Evolutionary conservation across 2,888 invertebrate genomes (phyloP).

Genomic region (Limnephilus rhombicus): DNA sequence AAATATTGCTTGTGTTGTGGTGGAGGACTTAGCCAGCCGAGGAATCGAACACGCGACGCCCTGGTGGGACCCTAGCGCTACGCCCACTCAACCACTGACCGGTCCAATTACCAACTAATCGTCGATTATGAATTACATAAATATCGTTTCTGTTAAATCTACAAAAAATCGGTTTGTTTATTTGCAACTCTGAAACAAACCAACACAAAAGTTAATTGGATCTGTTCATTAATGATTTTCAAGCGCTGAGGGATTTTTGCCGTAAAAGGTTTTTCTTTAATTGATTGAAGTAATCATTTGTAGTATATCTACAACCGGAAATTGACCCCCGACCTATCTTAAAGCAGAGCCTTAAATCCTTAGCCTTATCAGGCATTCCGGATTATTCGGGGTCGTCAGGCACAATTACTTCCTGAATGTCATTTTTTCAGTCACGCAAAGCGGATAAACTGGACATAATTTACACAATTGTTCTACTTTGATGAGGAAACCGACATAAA

Average conservation of each 20-base stretch:
- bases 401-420: background rate
- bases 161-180: too few relatives aligned
- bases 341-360: background rate
- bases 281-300: background rate
- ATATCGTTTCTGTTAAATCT: too few relatives aligned
- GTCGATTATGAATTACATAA: background rate
- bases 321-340: background rate
- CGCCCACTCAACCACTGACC: too few relatives aligned
- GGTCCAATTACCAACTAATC: too few relatives aligned
- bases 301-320: background rate
- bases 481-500: background rate
- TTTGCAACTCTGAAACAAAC: too few relatives aligned
- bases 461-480: background rate
- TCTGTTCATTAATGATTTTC: background rate
- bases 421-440: background rate
- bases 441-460: background rate
- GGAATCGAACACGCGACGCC: too few relatives aligned
- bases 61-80: too few relatives aligned
- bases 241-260: background rate
- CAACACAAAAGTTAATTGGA: background rate
- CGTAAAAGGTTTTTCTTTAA: background rate
- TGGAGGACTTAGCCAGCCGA: too few relatives aligned
- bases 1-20: too few relatives aligned
- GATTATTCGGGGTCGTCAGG: background rate
- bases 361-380: background rate